Evolutionary conservation across 2,113 vertebrate genomes (phyloP).

Genomic region (Triplophysa tibetana): DNA sequence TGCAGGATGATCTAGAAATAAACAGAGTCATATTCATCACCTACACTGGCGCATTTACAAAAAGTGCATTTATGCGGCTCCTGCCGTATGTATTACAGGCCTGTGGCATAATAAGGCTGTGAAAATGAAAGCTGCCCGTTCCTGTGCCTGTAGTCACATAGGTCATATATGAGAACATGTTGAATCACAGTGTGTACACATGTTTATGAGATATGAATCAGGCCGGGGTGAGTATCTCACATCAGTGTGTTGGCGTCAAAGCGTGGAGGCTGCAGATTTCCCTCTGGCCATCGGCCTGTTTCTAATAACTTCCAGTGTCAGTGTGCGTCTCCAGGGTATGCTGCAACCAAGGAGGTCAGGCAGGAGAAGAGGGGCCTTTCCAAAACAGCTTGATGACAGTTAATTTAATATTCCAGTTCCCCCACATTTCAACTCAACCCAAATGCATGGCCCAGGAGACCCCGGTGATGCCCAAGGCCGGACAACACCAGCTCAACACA

Average conservation of each 20-base stretch:
- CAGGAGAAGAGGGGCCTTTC: conserved; percentile 44
- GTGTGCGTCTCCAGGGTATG: conserved; percentile 61
- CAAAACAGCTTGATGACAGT: conserved; percentile 58
- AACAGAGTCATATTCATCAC: background rate
- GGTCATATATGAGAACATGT: conserved; percentile 14
- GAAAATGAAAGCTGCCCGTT: conserved; percentile 9
- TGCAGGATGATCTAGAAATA: conserved; percentile 91
- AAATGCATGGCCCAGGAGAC: conserved; percentile 37
- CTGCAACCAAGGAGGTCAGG: conserved; percentile 62
- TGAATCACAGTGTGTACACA: conserved; percentile 22
- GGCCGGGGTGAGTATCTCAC: conserved; percentile 59
- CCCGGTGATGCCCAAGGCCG: background rate
- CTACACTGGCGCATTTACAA: background rate
- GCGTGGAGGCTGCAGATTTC: conserved; percentile 53
- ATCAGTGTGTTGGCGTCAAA: conserved; percentile 61
- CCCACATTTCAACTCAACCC: conserved; percentile 30
- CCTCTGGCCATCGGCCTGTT: conserved; percentile 65
- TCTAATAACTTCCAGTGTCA: conserved; percentile 71
- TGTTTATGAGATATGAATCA: conserved; percentile 27
- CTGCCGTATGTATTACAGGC: conserved; percentile 2
- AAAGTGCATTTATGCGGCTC: background rate
- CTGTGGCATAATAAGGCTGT: conserved; percentile 2
- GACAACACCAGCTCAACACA: conserved; percentile 15
- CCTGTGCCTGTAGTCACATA: conserved; percentile 1
- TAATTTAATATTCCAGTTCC: conserved; percentile 57